Base-by-base conservation (phyloP, 2,888 invertebrate genomes). In the Netelia fuscicornis region DNA sequence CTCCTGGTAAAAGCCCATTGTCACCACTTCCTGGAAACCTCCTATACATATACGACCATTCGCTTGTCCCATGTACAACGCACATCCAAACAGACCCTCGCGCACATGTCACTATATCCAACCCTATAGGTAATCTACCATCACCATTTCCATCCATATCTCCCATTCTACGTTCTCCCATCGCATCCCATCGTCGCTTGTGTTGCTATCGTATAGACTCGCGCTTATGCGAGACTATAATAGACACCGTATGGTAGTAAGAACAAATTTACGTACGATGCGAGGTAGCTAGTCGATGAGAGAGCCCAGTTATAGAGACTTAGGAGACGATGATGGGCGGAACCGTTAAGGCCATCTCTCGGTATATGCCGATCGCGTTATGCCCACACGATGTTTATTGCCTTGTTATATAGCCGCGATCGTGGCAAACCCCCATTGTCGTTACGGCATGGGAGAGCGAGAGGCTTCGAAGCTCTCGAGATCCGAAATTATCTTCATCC, bases 1-100 rank as follows among this genome's bases (percentile, higher is more conserved):
- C 81, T 84, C 56, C 81, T 81, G 77, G 84, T 78, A 71, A 64
- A 79, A 84, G 74, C 77, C 85, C 82, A 85, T 85, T 85, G 81
- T 85, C 82, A 78, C 75, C 70, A 71, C 70, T 78, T 85, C 70
- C 81, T 60, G 70, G 62, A 83, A 42, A 68, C 48, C 42, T 67
- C 52, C 48, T 54, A 60, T 71, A 20, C 54, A 17, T 56, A 77
- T 30, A 67, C 42, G 17, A 82, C 23, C 25, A 70, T 17, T n/a
- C 54, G 44, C 65, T 71, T 23, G 30, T 37, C 44, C 62, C 44
- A 71, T 44, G n/a, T 58, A 71, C 42, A 54, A 71, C 54, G 42
- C 70, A 44, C 11, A 79, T 42, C 17, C 42, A 9, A 23, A n/a
- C 25, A 2, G 37, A 1, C 11, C 13, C 70, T 54, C 11, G 13